phyloP scores from a whole-genome alignment of 1,140 invertebrate genomes.

The Bilobella aurantiaca region DNA sequence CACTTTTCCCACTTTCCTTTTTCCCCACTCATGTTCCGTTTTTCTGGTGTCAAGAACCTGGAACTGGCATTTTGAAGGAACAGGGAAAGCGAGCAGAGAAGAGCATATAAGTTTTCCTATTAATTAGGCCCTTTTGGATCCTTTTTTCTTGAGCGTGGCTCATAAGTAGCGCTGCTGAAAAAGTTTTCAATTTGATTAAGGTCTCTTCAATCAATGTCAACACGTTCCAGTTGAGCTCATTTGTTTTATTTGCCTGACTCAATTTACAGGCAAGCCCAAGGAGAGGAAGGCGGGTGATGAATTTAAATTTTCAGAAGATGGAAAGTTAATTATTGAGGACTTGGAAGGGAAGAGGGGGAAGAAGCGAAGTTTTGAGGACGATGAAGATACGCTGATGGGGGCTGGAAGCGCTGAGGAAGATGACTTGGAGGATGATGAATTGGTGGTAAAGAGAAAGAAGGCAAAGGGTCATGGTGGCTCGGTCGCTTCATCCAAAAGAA shows the following conservation, averaged over 20 bases:
- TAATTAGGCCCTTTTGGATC: too few relatives aligned
- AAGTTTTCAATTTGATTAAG: not conserved
- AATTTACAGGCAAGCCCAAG: slow-evolving; percentile 12
- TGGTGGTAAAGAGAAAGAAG: not conserved
- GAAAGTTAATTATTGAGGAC: slow-evolving; percentile 30
- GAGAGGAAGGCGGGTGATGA: slow-evolving; percentile 6
- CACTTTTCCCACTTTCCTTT: not conserved
- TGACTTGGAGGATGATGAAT: slow-evolving; percentile 13
- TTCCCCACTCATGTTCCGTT: too few relatives aligned
- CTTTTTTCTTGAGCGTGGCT: too few relatives aligned
- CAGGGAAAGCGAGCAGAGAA: too few relatives aligned
- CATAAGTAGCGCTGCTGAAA: not conserved
- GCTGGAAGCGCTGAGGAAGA: slow-evolving; percentile 9
- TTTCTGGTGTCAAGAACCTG: too few relatives aligned
- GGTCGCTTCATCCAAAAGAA: not conserved
- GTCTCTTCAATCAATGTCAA: not conserved
- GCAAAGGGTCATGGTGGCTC: not conserved
- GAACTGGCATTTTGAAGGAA: too few relatives aligned
- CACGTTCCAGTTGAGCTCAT: not conserved
- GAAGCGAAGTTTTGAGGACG: slow-evolving; percentile 7
- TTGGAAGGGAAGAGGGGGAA: slow-evolving; percentile 7
- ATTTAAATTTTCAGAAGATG: slow-evolving; percentile 29
- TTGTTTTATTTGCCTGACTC: slow-evolving; percentile 6
- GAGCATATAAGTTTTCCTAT: too few relatives aligned
- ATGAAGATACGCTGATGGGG: slow-evolving; percentile 9